Evolutionary conservation across 2,113 vertebrate species (phyloP).

Genomic region (Fukomys damarensis): DNA sequence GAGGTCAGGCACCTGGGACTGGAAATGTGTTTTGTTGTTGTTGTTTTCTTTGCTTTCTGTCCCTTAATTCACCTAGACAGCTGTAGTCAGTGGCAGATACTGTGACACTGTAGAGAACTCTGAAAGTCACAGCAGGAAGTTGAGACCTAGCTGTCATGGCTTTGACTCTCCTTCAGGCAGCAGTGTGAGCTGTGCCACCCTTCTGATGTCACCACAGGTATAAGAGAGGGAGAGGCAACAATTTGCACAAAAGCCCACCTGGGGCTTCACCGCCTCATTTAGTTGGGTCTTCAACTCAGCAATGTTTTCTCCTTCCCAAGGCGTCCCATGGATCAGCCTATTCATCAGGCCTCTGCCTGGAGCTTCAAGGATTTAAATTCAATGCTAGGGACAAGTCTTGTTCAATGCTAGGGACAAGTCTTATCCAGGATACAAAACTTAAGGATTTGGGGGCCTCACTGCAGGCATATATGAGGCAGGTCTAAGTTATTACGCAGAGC

Average conservation of each 20-base stretch:
- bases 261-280: background rate
- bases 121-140: background rate
- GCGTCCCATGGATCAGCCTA: slow-evolving; percentile 47
- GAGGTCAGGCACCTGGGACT: background rate
- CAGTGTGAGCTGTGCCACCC: background rate
- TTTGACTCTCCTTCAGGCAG: background rate
- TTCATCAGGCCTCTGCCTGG: slow-evolving; percentile 47
- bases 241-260: background rate
- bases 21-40: background rate
- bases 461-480: slow-evolving; percentile 35
- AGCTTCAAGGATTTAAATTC: slow-evolving; percentile 45
- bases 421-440: slow-evolving; percentile 35
- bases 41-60: slow-evolving; percentile 3
- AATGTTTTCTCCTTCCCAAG: background rate
- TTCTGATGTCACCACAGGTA: background rate
- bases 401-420: slow-evolving; percentile 8
- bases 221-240: background rate
- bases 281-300: background rate
- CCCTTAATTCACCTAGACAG: background rate
- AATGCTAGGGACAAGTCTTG: background rate
- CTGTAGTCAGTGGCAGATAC: background rate
- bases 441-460: background rate
- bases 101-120: background rate
- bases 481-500: slow-evolving; percentile 78
- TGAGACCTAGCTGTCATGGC: background rate